Conservation (phyloP, 2,113 vertebrate species). For the Apteryx owenii region DNA sequence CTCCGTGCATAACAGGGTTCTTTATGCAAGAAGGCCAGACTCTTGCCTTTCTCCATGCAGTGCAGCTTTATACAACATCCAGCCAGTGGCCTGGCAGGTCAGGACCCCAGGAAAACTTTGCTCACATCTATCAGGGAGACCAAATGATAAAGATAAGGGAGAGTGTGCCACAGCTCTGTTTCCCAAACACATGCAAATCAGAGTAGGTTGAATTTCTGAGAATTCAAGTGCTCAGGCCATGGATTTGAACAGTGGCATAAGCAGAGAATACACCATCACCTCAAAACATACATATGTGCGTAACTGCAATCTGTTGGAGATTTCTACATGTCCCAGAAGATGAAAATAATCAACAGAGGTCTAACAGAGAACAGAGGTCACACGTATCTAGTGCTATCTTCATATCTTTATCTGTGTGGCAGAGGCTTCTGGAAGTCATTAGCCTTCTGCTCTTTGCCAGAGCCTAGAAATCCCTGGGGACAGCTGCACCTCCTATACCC, state of each 20-base stretch:
- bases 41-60: not conserved
- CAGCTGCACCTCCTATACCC: not conserved
- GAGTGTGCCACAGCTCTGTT: not conserved
- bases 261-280: too few relatives aligned
- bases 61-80: too few relatives aligned
- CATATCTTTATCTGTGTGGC: not conserved
- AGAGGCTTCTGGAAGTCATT: not conserved
- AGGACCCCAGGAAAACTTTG: not conserved
- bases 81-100: not conserved
- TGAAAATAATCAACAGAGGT: not conserved
- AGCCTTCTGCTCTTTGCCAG: not conserved
- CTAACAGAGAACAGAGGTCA: not conserved
- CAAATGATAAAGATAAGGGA: not conserved
- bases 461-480: not conserved
- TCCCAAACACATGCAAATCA: not conserved
- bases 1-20: not conserved
- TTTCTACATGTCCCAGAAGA: not conserved
- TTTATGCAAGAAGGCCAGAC: not conserved
- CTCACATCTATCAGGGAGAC: not conserved
- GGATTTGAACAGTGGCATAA: not conserved
- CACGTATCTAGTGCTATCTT: not conserved
- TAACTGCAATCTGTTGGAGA: not conserved
- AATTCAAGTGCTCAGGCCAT: too few relatives aligned
- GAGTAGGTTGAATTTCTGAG: too few relatives aligned
- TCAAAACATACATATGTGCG: not conserved